These are phyloP conservation scores for Cryptocheilus praepositus DNA, from an alignment of 2,888 invertebrate species.

Conservation along the genomic window DNA sequence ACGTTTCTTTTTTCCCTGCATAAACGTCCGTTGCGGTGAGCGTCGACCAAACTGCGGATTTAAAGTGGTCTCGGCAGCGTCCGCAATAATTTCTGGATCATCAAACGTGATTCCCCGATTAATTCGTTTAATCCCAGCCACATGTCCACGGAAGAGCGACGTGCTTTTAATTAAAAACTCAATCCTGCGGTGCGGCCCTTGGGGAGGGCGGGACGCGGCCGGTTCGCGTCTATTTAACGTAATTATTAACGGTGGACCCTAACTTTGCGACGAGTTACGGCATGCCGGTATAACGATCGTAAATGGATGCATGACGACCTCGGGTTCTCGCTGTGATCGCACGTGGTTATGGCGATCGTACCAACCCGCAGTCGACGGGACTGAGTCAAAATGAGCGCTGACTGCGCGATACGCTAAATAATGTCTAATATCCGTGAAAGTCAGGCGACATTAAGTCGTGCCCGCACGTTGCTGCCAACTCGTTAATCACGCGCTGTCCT, in stretches of 20 bases:
- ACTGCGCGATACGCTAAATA: no score
- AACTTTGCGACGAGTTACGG: constrained; percentile 25
- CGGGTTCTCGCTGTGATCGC: neutral
- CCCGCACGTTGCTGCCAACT: no score
- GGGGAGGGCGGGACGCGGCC: constrained; percentile 9
- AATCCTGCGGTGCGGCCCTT: constrained; percentile 15
- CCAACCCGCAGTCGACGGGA: no score
- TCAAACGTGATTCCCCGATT: neutral
- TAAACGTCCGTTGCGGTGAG: no score
- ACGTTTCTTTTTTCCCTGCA: no score
- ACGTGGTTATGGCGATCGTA: no score
- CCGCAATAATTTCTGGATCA: neutral
- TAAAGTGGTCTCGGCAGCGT: neutral
- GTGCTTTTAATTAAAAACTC: constrained; percentile 9
- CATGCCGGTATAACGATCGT: constrained; percentile 8
- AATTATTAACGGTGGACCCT: constrained; percentile 33
- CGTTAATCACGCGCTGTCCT: no score
- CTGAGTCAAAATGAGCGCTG: no score
- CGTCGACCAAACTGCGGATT: no score
- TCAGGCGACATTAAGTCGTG: no score
- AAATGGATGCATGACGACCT: neutral
- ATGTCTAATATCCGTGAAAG: no score
- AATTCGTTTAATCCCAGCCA: neutral
- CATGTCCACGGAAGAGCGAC: constrained; percentile 2
- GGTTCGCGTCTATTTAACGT: constrained; percentile 29